Base-by-base conservation (phyloP, 2,888 invertebrate genomes). In the Melangyna quadrimaculata region DNA sequence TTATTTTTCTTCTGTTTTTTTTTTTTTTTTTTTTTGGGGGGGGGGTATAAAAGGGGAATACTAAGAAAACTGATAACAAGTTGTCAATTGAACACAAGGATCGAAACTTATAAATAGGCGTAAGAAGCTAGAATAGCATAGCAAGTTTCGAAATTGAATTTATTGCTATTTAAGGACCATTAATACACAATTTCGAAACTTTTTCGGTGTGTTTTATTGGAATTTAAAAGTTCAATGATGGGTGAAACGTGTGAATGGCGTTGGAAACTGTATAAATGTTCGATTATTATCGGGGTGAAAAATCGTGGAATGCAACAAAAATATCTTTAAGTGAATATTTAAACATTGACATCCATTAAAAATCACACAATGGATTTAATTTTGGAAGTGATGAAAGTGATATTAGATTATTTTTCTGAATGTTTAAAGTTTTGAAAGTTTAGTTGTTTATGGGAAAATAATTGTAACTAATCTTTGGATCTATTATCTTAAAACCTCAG, bases 221-320 rank as follows among this genome's bases (percentile, higher is more conserved):
- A 78, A 70, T 65, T 37, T 74, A 35, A 57, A 57, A 70, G 65
- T 24, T 83, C 37, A 65, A 78, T 78, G 78, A 67, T 73, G 61
- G 48, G 63, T 69, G 35, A 78, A 37, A 72, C 55, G 55, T 40
- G 63, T 55, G 35, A 78, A 37, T 12, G 72, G 72, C 63, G 51
- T 59, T 19, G 51, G 45, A 51, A 45, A 37, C 7, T 19, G 51
- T 51, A 27, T 69, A 19, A 24, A 69, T 69, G 40, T 45, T 59
- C 35, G 59, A 59, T 59, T 35, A 35, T 14, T n/a, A n/a, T n/a
- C n/a, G n/a, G 37, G 32, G 22, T 22, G 22, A 37, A 7, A 59
- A 35, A 35, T 59, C 22, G 2, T 35, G 35, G 22, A 14, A 22
- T 59, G 22, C 17, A 0, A n/a, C n/a, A 4, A n/a, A n/a, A 53